These are phyloP conservation scores for Sebastes fasciatus DNA, from an alignment of 2,113 vertebrate genomes.

Conservation along the genomic window DNA sequence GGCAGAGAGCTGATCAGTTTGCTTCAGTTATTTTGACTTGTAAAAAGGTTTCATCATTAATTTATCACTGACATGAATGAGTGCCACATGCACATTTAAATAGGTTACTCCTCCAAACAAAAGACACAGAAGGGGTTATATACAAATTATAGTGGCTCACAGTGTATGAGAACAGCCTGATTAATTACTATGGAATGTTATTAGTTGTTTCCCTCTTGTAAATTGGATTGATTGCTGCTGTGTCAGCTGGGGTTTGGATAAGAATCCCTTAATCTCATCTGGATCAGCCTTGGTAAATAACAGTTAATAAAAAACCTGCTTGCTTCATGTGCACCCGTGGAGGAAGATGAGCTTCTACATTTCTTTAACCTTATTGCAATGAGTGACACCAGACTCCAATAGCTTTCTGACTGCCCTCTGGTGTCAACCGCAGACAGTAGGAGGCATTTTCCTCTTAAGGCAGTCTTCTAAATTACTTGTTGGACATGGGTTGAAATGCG, in stretches of 20 bases:
- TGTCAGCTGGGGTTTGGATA: constrained; percentile 8
- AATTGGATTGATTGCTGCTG: constrained; percentile 41
- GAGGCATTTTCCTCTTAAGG: constrained; percentile 1
- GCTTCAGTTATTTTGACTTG: too few relatives aligned
- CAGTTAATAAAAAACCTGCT: constrained; percentile 13
- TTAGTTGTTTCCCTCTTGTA: constrained; percentile 26
- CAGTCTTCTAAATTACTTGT: constrained; percentile 14
- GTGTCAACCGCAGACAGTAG: constrained; percentile 15
- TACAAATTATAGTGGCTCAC: too few relatives aligned
- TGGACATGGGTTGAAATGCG: constrained; percentile 25
- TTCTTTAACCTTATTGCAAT: constrained; percentile 10
- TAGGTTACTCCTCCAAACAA: too few relatives aligned
- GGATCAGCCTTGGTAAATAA: constrained; percentile 36
- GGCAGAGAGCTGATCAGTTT: too few relatives aligned
- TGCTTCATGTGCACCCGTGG: neutral
- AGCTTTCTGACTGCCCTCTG: constrained; percentile 35
- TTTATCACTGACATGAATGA: too few relatives aligned
- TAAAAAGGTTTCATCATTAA: too few relatives aligned
- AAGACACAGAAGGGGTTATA: too few relatives aligned
- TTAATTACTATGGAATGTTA: constrained; percentile 24
- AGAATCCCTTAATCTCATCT: constrained; percentile 38
- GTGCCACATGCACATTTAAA: too few relatives aligned
- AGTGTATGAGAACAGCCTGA: too few relatives aligned
- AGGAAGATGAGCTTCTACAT: constrained; percentile 1
- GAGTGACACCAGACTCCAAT: constrained; percentile 16